phyloP scores from a whole-genome alignment of 1,140 invertebrate species.

The Trichonephila clavipes region DNA sequence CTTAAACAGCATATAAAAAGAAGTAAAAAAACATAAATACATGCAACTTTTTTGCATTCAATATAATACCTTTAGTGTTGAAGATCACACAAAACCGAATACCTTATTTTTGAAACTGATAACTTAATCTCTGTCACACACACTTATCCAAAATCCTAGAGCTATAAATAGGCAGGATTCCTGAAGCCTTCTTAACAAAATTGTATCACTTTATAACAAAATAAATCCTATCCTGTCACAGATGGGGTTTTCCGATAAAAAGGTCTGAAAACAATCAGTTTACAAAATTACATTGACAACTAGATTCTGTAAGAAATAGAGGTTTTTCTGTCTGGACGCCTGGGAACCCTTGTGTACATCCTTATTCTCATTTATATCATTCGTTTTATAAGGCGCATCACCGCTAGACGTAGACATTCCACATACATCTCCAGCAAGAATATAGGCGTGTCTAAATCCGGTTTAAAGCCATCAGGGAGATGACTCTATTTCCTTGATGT shows the following conservation, averaged over 20 bases:
- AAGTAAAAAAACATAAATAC: too few relatives aligned
- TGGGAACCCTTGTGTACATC: too few relatives aligned
- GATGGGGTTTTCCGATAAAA: background rate
- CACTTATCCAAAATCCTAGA: background rate
- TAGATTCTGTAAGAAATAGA: background rate
- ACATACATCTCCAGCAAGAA: background rate
- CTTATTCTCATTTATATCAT: background rate
- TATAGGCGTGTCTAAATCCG: background rate
- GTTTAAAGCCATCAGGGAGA: background rate
- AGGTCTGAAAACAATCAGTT: background rate
- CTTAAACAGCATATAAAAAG: too few relatives aligned
- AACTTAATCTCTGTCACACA: too few relatives aligned
- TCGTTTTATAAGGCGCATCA: background rate
- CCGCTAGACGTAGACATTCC: background rate
- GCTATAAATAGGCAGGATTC: background rate
- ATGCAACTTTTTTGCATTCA: too few relatives aligned
- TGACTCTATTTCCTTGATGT: constrained; percentile 24
- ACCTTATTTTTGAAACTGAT: too few relatives aligned
- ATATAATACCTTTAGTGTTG: too few relatives aligned
- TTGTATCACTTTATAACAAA: background rate
- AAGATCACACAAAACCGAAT: too few relatives aligned
- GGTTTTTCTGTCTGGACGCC: background rate
- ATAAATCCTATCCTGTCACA: background rate
- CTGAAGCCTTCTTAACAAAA: background rate
- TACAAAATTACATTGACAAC: background rate